These are phyloP conservation scores for Tympanoctomys barrerae DNA, from an alignment of 2,797 vertebrate genomes.

Conservation along the genomic window DNA sequence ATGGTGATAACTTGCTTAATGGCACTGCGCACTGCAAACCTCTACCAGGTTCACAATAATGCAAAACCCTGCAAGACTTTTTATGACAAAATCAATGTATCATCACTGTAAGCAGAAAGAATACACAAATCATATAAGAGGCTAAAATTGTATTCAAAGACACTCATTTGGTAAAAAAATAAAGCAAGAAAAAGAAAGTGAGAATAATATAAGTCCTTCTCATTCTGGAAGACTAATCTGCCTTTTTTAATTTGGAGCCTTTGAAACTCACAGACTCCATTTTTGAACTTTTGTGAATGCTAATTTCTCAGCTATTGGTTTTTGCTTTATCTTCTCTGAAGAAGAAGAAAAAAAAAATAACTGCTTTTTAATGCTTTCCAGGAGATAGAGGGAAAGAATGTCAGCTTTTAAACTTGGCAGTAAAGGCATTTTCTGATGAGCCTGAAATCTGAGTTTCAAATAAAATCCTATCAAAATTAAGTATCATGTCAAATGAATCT, in stretches of 20 bases:
- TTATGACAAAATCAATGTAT: slow-evolving; percentile 54
- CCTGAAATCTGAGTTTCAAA: slow-evolving; percentile 84
- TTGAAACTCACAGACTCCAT: slow-evolving; percentile 54
- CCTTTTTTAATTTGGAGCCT: slow-evolving; percentile 33
- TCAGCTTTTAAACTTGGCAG: slow-evolving; percentile 83
- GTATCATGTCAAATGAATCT: slow-evolving; percentile 82
- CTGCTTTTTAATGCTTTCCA: slow-evolving; percentile 81
- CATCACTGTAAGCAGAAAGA: slow-evolving; percentile 53
- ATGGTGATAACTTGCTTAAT: slow-evolving; percentile 44
- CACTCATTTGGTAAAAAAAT: slow-evolving; percentile 69
- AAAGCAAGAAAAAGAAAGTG: slow-evolving; percentile 56
- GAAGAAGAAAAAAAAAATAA: slow-evolving; percentile 69
- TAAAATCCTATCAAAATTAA: slow-evolving; percentile 84
- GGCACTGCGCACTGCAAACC: slow-evolving; percentile 27
- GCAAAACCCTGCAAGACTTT: slow-evolving; percentile 14
- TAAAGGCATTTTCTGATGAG: slow-evolving; percentile 85
- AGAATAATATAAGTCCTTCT: slow-evolving; percentile 59
- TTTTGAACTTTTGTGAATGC: slow-evolving; percentile 59
- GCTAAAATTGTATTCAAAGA: slow-evolving; percentile 66
- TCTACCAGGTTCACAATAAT: slow-evolving; percentile 45
- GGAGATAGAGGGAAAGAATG: slow-evolving; percentile 65
- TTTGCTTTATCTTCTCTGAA: slow-evolving; percentile 81
- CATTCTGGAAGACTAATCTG: slow-evolving; percentile 58
- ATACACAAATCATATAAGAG: slow-evolving; percentile 65
- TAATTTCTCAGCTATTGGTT: slow-evolving; percentile 78